These are phyloP conservation scores for Lagodon rhomboides DNA, from an alignment of 2,797 vertebrate species.

Conservation along the genomic window DNA sequence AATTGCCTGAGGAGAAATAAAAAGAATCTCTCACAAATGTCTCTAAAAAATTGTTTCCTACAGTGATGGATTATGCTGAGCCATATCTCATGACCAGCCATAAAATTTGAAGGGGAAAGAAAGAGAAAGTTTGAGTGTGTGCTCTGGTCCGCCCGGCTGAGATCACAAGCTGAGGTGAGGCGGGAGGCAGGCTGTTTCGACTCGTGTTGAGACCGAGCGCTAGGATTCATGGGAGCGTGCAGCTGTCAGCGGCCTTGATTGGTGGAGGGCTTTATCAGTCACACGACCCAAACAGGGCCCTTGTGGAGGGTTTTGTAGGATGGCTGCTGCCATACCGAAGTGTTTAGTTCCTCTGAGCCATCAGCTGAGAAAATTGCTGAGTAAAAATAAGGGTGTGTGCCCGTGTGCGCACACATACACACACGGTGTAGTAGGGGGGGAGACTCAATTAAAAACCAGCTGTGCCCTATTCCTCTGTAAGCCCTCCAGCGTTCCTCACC, in stretches of 20 bases:
- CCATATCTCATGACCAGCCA: slow-evolving; percentile 20
- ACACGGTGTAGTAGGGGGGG: slow-evolving; percentile 55
- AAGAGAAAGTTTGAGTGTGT: not conserved
- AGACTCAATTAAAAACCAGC: slow-evolving; percentile 88
- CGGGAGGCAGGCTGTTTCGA: slow-evolving; percentile 21
- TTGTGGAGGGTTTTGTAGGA: slow-evolving; percentile 46
- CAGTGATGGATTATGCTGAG: slow-evolving; percentile 20
- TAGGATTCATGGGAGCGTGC: slow-evolving; percentile 55
- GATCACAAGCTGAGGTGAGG: slow-evolving; percentile 39
- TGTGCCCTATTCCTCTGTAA: slow-evolving; percentile 83
- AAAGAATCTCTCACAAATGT: slow-evolving; percentile 16
- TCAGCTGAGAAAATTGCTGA: slow-evolving; percentile 85
- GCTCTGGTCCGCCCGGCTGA: slow-evolving; percentile 42
- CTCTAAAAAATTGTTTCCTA: slow-evolving; percentile 21
- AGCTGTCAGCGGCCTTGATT: slow-evolving; percentile 70
- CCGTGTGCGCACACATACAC: slow-evolving; percentile 29
- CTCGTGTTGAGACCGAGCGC: slow-evolving; percentile 37
- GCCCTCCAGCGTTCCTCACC: slow-evolving; percentile 73
- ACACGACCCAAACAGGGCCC: slow-evolving; percentile 53
- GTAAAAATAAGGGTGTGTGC: slow-evolving; percentile 73
- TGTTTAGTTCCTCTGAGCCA: slow-evolving; percentile 73
- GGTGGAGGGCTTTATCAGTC: slow-evolving; percentile 67
- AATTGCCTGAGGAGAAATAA: not conserved
- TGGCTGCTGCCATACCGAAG: slow-evolving; percentile 61
- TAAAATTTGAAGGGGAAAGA: slow-evolving; percentile 1